A percentile compares a stretch with the other conserved stretches of the same genome.
Evolutionary conservation across 2,113 vertebrate species (phyloP).

Genomic region (Thomomys bottae): DNA sequence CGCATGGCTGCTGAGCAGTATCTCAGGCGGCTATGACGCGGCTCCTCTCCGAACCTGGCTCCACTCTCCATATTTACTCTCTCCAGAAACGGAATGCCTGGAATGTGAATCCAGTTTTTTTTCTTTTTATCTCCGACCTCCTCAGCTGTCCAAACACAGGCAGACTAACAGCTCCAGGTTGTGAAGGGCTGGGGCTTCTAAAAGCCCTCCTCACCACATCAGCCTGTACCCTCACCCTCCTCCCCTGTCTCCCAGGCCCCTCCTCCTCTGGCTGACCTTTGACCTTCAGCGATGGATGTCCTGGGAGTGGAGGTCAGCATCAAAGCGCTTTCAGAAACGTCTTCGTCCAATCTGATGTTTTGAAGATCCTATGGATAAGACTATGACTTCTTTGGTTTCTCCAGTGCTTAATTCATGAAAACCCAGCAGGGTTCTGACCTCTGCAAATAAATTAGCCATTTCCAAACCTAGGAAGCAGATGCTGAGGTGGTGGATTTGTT

Average conservation of each 20-base stretch:
- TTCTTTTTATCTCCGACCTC: background rate
- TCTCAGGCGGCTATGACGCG: background rate
- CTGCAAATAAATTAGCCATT: slow-evolving; percentile 5
- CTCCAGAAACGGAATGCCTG: background rate
- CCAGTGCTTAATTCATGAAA: slow-evolving; percentile 8
- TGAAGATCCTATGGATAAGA: slow-evolving; percentile 10
- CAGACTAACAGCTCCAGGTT: background rate
- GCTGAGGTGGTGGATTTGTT: background rate
- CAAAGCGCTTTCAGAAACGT: slow-evolving; percentile 23
- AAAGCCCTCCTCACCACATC: background rate
- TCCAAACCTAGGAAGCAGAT: slow-evolving; percentile 9
- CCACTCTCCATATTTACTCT: background rate
- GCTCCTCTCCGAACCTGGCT: slow-evolving; percentile 17
- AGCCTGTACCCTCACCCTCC: background rate
- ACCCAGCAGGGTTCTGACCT: background rate
- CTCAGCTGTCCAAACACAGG: background rate
- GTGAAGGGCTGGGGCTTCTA: background rate
- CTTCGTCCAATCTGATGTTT: slow-evolving; percentile 51
- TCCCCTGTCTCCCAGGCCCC: too few relatives aligned
- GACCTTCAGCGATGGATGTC: background rate
- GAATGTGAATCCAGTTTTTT: slow-evolving; percentile 38
- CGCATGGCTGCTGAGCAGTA: fast-evolving
- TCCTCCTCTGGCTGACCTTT: background rate
- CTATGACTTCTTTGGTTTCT: slow-evolving; percentile 34
- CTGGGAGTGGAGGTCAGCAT: background rate